Conservation (phyloP, 1,140 invertebrate genomes). For the Drosophila persimilis region DNA sequence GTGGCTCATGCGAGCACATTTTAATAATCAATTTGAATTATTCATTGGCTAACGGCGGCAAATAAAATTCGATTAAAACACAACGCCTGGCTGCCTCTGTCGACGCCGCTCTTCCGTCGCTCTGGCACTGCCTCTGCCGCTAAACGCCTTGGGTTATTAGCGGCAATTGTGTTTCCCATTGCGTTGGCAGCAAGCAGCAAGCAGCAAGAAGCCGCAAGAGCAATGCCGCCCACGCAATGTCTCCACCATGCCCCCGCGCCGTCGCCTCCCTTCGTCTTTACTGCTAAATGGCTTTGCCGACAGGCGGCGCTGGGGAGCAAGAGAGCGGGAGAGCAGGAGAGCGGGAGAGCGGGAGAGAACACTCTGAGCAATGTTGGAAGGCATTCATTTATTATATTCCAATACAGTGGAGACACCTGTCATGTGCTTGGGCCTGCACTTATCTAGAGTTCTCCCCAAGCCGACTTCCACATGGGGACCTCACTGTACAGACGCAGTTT, state of each 20-base stretch:
- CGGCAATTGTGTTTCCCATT: conserved; percentile 72
- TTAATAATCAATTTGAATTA: conserved; percentile 81
- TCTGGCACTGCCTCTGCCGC: conserved; percentile 12
- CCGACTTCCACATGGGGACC: neutral
- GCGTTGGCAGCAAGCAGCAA: neutral
- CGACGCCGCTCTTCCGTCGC: conserved; percentile 5
- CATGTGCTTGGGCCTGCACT: too few species aligned
- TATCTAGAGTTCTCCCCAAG: conserved; percentile 6
- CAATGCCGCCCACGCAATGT: conserved; percentile 52
- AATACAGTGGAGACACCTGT: too few species aligned
- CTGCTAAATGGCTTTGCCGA: too few species aligned
- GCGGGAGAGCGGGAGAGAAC: too few species aligned
- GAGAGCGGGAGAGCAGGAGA: too few species aligned
- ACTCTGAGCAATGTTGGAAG: too few species aligned
- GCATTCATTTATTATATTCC: too few species aligned
- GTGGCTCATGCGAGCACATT: conserved; percentile 53
- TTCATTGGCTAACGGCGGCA: conserved; percentile 80
- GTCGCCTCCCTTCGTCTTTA: too few species aligned
- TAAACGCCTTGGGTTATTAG: conserved; percentile 76
- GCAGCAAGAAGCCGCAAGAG: conserved; percentile 24
- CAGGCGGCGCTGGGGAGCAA: too few species aligned
- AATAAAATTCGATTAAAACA: conserved; percentile 82
- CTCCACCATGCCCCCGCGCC: conserved; percentile 21
- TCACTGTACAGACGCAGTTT: conserved; percentile 12
- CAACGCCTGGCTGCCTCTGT: conserved; percentile 34